Evolutionary conservation across 2,888 invertebrate genomes (phyloP), one percentile per base, ranked within the genome.

Genomic region (Ariolimax columbianus): DNA sequence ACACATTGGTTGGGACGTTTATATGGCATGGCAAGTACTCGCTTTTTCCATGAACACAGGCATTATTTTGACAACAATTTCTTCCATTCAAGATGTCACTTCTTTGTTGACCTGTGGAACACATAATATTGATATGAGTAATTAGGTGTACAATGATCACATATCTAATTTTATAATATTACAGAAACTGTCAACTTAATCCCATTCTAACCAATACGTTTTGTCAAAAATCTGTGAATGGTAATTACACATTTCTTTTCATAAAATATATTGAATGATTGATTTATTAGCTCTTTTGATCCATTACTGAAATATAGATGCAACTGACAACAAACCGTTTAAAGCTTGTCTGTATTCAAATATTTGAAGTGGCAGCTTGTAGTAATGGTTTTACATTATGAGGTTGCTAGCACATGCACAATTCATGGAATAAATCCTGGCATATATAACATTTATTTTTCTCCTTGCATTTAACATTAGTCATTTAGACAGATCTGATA

Each of bases 1-100:
- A 38, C 38, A 79, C 86, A n/a, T 17, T 43, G 11, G 26, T n/a
- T 26, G 63, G 75, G 30, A 17, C 63, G 38, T 79, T 47, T 30
- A 23, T 43, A 33, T 40, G n/a, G n/a, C 38, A 38, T 36, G 77
- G 9, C 36, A 40, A 0, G 47, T 78, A 6, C 26, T 63, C 38
- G 59, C 59, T 59, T 38, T 36, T 11, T n/a, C 23, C 43, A 47
- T 40, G 47, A n/a, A 17, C n/a, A 47, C 30, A 75, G 17, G 17
- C n/a, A 73, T 6, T 43, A n/a, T 73, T 40, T n/a, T 43, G 43
- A 26, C 9, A n/a, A 14, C 36, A 51, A 19, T 6, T 40, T 75
- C 51, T 51, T 4, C 26, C 30, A 47, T 17, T 17, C 0, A 33
- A 4, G 7, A 19, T 51, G 6, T 0, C 26, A 9, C 38, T 63